A percentile compares a stretch with the other conserved stretches of the same genome.
phyloP scores from a whole-genome alignment of 2,797 vertebrate species.

The Catamblyrhynchus diadema region DNA sequence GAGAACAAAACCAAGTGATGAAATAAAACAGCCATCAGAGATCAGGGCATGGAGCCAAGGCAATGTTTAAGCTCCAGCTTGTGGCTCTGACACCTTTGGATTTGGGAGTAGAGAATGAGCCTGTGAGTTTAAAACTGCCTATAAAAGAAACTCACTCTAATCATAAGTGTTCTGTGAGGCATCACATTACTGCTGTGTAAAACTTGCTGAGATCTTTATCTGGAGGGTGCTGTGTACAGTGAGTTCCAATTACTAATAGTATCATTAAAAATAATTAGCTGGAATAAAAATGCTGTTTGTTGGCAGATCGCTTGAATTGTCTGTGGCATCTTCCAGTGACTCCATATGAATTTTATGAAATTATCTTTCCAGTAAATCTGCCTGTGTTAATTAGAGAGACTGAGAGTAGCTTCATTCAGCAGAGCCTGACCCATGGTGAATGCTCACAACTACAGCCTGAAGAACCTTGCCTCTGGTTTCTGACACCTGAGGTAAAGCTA shows the following conservation, averaged over 20 bases:
- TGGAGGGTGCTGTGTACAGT: neutral
- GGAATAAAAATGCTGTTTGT: conserved; percentile 29
- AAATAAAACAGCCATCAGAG: neutral
- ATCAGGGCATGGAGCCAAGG: neutral
- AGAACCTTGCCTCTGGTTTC: neutral
- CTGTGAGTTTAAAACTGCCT: neutral
- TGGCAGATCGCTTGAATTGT: conserved; percentile 4
- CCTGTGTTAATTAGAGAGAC: conserved; percentile 6
- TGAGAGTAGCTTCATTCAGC: neutral
- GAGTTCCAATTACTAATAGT: conserved; percentile 20
- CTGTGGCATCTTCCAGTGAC: neutral
- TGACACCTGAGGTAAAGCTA: neutral
- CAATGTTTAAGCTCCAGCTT: neutral
- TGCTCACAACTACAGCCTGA: neutral
- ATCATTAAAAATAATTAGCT: conserved; percentile 57
- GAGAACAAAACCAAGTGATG: neutral
- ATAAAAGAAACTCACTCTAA: neutral
- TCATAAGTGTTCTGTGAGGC: neutral
- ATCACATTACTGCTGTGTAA: neutral
- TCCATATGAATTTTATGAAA: neutral
- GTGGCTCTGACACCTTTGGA: neutral
- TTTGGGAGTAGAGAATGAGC: neutral
- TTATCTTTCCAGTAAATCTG: neutral
- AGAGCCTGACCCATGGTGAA: neutral
- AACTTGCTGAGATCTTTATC: neutral